phyloP scores from a whole-genome alignment of 2,113 vertebrate species.

The Hemicordylus capensis region DNA sequence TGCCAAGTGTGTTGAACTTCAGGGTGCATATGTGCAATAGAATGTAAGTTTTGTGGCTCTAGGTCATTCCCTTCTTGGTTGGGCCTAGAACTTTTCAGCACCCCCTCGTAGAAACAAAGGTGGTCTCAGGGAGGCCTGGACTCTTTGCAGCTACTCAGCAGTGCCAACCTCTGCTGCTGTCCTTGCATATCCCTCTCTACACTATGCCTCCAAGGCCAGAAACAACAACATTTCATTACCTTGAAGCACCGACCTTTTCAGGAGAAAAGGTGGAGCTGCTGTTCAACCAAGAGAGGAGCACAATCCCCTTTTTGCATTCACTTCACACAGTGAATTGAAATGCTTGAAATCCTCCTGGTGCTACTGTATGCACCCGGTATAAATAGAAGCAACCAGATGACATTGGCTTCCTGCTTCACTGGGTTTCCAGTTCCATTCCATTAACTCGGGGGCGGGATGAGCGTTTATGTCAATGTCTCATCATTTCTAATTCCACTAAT shows the following conservation, averaged over 20 bases:
- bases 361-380: background rate
- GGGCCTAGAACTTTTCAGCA: too few relatives aligned
- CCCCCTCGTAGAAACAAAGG: too few relatives aligned
- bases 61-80: too few relatives aligned
- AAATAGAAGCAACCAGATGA: slow-evolving; percentile 5
- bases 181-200: too few relatives aligned
- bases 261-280: background rate
- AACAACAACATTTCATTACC: background rate
- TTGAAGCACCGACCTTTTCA: background rate
- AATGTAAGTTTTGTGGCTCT: too few relatives aligned
- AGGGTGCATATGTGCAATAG: too few relatives aligned
- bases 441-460: background rate
- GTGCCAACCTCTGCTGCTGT: too few relatives aligned
- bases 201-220: background rate
- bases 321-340: background rate
- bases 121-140: too few relatives aligned
- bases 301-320: background rate
- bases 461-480: background rate
- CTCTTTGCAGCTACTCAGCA: too few relatives aligned
- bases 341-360: background rate
- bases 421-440: background rate
- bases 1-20: too few relatives aligned
- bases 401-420: background rate
- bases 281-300: background rate
- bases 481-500: slow-evolving; percentile 24